phyloP scores from a whole-genome alignment of 2,113 vertebrate genomes.

The Anarrhichthys ocellatus region DNA sequence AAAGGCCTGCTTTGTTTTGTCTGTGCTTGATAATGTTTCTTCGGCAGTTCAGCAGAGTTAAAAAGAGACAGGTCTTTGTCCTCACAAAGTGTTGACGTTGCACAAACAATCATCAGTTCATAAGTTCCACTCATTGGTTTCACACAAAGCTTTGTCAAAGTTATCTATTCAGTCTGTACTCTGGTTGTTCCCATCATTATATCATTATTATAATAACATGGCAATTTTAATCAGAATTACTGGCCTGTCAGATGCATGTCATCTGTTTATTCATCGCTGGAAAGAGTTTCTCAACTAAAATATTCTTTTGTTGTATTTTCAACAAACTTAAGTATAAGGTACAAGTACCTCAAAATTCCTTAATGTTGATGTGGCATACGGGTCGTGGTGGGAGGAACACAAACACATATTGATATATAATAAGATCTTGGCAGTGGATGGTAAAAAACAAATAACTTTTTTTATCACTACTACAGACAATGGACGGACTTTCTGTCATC shows the following conservation, averaged over 20 bases:
- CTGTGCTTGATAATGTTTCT: neutral
- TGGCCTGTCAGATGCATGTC: conserved; percentile 1
- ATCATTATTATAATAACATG: conserved; percentile 8
- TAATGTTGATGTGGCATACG: neutral
- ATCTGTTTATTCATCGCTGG: neutral
- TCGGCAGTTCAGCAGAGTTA: neutral
- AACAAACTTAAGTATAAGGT: neutral
- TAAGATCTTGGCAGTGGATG: no score
- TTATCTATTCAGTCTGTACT: neutral
- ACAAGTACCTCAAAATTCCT: neutral
- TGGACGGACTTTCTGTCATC: neutral
- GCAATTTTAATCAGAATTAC: neutral
- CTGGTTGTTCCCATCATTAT: neutral
- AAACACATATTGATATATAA: no score
- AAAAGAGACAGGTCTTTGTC: neutral
- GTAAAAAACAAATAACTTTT: no score
- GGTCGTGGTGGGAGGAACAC: no score
- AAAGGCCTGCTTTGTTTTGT: neutral
- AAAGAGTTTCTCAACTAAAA: neutral
- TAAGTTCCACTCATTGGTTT: neutral
- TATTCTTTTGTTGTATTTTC: neutral
- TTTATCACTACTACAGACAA: no score
- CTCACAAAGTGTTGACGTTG: neutral
- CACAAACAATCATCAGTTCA: neutral
- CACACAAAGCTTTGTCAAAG: neutral